phyloP scores from a whole-genome alignment of 2,888 invertebrate genomes.

The Chaitophorus viminalis region DNA sequence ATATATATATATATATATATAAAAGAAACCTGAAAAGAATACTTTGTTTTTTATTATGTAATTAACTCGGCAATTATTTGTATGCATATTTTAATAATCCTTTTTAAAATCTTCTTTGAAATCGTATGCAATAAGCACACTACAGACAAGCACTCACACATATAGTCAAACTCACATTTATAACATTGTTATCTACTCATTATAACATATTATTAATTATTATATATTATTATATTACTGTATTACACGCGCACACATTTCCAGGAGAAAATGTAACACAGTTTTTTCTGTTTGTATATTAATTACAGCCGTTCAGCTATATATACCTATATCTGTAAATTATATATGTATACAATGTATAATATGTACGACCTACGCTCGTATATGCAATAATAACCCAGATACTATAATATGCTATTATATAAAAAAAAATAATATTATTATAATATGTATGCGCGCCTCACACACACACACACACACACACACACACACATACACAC shows the following conservation, averaged over 20 bases:
- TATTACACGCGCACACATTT: not conserved
- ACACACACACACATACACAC: not conserved
- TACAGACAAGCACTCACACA: not conserved
- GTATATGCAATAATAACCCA: slow-evolving; percentile 16
- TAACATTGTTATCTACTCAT: not conserved
- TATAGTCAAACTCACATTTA: not conserved
- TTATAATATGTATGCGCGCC: not conserved
- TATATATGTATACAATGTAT: too few species aligned
- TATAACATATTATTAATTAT: slow-evolving; percentile 32
- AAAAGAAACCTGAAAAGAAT: slow-evolving; percentile 12
- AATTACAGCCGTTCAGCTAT: not conserved
- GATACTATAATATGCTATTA: not conserved
- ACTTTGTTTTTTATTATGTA: slow-evolving; percentile 11
- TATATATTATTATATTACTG: too few species aligned
- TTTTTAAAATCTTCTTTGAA: slow-evolving; percentile 15
- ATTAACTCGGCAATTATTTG: slow-evolving; percentile 1
- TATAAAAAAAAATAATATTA: slow-evolving; percentile 27
- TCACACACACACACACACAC: not conserved
- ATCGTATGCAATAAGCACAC: not conserved
- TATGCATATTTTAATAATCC: slow-evolving; percentile 26
- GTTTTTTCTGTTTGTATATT: slow-evolving; percentile 23
- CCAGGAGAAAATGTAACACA: slow-evolving; percentile 34
- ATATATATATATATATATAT: not conserved
- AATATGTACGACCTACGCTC: not conserved
- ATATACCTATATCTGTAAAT: too few species aligned